Conservation (phyloP, 2,888 invertebrate genomes). For the Napeogenes sylphis region DNA sequence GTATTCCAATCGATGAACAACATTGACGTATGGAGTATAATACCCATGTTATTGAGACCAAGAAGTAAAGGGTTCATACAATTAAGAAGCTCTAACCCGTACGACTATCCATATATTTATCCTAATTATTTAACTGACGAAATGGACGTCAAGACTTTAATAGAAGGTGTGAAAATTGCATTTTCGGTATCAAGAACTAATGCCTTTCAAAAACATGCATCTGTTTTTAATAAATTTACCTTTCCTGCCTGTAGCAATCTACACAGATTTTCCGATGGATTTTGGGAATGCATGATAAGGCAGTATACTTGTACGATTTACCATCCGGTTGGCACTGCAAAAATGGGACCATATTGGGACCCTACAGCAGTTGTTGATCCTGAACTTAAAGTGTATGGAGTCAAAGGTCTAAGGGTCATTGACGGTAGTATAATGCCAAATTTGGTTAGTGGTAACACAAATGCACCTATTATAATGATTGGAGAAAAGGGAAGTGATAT, state of each 20-base stretch:
- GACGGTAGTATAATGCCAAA: conserved; percentile 93
- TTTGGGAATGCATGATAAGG: conserved; percentile 92
- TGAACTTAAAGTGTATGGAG: conserved; percentile 86
- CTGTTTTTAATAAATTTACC: conserved; percentile 81
- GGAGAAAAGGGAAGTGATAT: conserved; percentile 93
- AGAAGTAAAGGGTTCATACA: conserved; percentile 89
- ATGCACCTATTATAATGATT: conserved; percentile 92
- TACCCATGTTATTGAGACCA: conserved; percentile 90
- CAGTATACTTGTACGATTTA: conserved; percentile 90
- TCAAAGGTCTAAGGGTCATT: conserved; percentile 86
- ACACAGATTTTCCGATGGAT: conserved; percentile 83
- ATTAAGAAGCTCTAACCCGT: conserved; percentile 88
- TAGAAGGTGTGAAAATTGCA: conserved; percentile 92
- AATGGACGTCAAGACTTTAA: conserved; percentile 85
- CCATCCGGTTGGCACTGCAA: conserved; percentile 91
- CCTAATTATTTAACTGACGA: conserved; percentile 93
- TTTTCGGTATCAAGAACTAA: conserved; percentile 88
- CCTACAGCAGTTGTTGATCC: conserved; percentile 89
- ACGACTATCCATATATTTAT: conserved; percentile 92
- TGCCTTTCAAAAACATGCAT: conserved; percentile 85
- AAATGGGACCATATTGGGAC: conserved; percentile 94
- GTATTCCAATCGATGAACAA: conserved; percentile 87
- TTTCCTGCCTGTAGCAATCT: conserved; percentile 88
- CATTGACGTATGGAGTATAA: conserved; percentile 89
- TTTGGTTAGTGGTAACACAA: conserved; percentile 90